phyloP scores from a whole-genome alignment of 1,140 invertebrate genomes.

The Lucilia sericata region DNA sequence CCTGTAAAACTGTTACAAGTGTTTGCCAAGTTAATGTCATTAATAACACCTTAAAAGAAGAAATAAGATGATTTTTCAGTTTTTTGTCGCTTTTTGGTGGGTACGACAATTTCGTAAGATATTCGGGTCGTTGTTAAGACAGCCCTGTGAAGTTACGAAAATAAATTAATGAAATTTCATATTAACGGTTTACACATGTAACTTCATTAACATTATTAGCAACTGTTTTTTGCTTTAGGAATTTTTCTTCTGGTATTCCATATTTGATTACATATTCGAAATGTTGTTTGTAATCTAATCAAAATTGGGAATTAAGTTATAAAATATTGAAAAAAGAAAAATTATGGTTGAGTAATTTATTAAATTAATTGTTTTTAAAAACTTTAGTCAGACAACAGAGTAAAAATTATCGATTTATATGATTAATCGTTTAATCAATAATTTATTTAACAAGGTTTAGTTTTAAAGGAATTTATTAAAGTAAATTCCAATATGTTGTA shows the following conservation, averaged over 20 bases:
- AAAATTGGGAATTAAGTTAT: no score
- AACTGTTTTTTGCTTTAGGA: not conserved
- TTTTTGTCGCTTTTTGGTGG: not conserved
- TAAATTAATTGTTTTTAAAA: no score
- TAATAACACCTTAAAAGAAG: conserved; percentile 34
- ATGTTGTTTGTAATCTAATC: no score
- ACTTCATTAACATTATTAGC: not conserved
- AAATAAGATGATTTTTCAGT: not conserved
- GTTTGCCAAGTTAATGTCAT: conserved; percentile 33
- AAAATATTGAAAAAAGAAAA: no score
- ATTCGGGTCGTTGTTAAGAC: not conserved
- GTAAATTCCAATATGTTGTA: no score
- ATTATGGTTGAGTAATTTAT: no score
- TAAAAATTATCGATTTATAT: no score
- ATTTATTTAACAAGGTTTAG: no score
- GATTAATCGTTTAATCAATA: no score
- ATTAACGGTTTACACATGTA: not conserved
- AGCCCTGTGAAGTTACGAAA: not conserved
- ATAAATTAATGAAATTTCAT: no score
- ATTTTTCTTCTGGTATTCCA: not conserved
- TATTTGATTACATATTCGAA: not conserved
- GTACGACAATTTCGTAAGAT: not conserved
- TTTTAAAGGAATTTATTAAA: no score
- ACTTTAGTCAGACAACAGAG: no score
- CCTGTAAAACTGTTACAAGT: conserved; percentile 27